Base-by-base conservation (phyloP, 2,888 invertebrate species). In the Acrocyrtus sp. region DNA sequence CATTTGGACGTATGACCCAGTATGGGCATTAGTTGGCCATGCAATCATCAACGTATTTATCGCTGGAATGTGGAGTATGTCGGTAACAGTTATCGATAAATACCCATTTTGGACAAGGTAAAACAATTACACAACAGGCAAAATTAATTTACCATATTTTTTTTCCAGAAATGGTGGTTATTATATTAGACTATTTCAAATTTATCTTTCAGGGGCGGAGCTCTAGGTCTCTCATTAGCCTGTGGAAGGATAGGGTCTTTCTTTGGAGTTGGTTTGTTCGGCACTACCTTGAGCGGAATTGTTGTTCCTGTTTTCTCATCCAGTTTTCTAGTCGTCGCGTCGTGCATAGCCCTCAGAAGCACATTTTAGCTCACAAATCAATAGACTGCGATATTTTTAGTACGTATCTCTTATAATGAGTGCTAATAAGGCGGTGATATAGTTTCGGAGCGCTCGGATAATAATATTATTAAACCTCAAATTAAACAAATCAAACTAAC, bases 191-290 rank as follows among this genome's bases (percentile, higher is more conserved):
- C n/a, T 8, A n/a, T 43, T 39, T 43, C 26, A 27, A n/a, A 17
- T 24, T 45, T 66, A 39, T 58, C n/a, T 66, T 61, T 1, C 45
- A 80, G 80, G 62, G 68, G 80, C 26, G 78, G 77, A 67, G 78
- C 76, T 5, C 62, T 79, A 15, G 80, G 80, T 6, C 61, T 80
- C 17, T 78, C 74, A 22, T 72, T 75, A 29, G 73, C 78, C 15
- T 76, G 68, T 6, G 80, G 78, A 60, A 29, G 80, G 57, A 54
- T 80, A 17, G 80, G 80, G 57, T 78, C 78, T 39, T 80, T 80
- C 61, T 76, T 79, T 47, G 80, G 80, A 2, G 79, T 80, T n/a
- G 80, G 77, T 21, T 62, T 80, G 22, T 79, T 80, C 63, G 80
- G 80, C 17, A 78, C 80, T 27, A 79, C 79, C 27, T 60, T 80